Conservation (phyloP, 2,888 invertebrate genomes). For the Creontiades dilutus region DNA sequence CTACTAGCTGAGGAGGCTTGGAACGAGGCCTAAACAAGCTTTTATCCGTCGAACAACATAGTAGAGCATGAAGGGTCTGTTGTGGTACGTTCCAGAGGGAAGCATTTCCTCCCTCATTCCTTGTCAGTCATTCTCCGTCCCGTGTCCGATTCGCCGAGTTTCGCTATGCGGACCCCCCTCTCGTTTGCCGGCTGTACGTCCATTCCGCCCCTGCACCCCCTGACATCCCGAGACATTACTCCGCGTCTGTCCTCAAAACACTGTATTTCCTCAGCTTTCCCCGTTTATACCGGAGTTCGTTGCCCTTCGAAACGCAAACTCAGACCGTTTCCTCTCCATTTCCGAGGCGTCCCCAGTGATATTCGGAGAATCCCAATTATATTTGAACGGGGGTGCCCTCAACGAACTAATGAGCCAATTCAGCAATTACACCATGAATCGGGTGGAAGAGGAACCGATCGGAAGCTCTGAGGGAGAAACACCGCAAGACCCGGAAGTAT, state of each 20-base stretch:
- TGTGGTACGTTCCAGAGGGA: neutral
- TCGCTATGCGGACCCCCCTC: conserved; percentile 4
- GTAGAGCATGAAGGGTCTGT: neutral
- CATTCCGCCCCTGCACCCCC: neutral
- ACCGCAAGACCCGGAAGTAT: neutral
- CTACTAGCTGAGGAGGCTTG: no score
- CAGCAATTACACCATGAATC: neutral
- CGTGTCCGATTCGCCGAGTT: neutral
- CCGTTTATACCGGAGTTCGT: neutral
- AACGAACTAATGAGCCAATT: neutral
- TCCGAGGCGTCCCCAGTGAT: neutral
- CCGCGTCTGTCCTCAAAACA: conserved; percentile 15
- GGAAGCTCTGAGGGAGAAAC: neutral
- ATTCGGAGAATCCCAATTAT: neutral
- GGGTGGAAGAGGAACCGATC: neutral
- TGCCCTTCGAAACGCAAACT: neutral
- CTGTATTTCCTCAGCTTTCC: neutral
- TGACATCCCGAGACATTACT: conserved; percentile 24
- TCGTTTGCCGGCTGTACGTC: neutral
- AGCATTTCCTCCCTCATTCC: conserved; percentile 9
- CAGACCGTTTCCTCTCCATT: neutral
- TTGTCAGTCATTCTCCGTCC: conserved; percentile 2
- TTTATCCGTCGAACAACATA: neutral
- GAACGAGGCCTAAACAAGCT: no score
- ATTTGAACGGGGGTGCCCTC: neutral